Evolutionary conservation across 2,113 vertebrate genomes (phyloP).

Genomic region (Chloroceryle aenea): DNA sequence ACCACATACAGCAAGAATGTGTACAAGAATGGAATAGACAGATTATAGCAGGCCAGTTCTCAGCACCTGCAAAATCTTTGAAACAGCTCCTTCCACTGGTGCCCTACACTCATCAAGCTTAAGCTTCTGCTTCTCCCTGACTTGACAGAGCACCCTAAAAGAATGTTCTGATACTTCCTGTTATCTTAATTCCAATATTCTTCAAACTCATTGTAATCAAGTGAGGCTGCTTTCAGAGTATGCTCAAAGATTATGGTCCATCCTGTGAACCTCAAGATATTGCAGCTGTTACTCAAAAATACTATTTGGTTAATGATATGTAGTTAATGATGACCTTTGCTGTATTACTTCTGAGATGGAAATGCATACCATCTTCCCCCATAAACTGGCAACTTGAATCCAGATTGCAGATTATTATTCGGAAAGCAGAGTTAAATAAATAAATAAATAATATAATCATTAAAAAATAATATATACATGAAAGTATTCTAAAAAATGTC

Average conservation of each 20-base stretch:
- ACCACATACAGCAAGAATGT: not conserved
- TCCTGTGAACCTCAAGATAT: not conserved
- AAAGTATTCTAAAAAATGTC: not conserved
- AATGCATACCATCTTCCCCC: not conserved
- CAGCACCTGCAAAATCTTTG: not conserved
- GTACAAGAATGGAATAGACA: not conserved
- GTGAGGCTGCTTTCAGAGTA: not conserved
- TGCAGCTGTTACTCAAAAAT: not conserved
- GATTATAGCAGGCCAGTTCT: not conserved
- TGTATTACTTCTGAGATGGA: not conserved
- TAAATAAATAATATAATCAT: not conserved
- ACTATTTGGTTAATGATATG: not conserved
- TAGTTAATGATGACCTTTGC: not conserved
- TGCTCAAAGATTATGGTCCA: not conserved
- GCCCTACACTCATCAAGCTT: not conserved
- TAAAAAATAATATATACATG: not conserved
- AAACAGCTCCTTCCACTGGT: not conserved
- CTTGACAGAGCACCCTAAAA: not conserved
- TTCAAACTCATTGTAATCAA: not conserved
- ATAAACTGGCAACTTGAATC: not conserved
- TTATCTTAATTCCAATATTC: not conserved
- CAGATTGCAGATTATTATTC: not conserved
- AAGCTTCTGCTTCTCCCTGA: not conserved
- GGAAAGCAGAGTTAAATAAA: not conserved
- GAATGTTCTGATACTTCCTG: not conserved